phyloP scores from a whole-genome alignment of 2,888 invertebrate genomes.

The Celastrina argiolus region DNA sequence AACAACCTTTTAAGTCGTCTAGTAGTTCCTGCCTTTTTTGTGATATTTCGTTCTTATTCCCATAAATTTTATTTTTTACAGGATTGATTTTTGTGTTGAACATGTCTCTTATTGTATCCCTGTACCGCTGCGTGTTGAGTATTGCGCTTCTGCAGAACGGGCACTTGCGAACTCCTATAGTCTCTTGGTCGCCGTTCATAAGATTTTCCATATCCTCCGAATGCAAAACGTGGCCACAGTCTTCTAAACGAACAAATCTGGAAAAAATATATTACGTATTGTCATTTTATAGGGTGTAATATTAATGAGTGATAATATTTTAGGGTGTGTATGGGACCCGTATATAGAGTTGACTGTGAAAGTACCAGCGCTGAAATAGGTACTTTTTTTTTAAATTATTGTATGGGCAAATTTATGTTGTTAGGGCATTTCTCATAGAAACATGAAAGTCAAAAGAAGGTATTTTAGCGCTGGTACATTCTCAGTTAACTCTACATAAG shows the following conservation, averaged over 20 bases:
- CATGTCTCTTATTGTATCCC: constrained; percentile 65
- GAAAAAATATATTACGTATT: constrained; percentile 32
- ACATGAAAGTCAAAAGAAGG: too few species aligned
- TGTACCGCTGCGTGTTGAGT: constrained; percentile 75
- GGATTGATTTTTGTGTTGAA: constrained; percentile 58
- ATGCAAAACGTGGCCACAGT: constrained; percentile 73
- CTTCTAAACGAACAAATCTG: constrained; percentile 73
- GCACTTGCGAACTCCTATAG: constrained; percentile 62
- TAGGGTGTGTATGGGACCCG: too few species aligned
- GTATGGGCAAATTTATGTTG: too few species aligned
- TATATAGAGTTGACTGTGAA: too few species aligned
- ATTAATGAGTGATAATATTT: too few species aligned
- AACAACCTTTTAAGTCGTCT: background rate
- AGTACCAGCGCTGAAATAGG: too few species aligned
- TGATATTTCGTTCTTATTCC: background rate
- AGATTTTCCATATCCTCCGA: constrained; percentile 63
- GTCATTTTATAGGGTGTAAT: too few species aligned
- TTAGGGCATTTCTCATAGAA: too few species aligned
- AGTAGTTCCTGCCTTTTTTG: background rate
- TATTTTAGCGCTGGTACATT: too few species aligned
- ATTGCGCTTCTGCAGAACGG: constrained; percentile 80
- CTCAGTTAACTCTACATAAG: too few species aligned
- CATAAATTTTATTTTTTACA: constrained; percentile 60
- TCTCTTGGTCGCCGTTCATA: constrained; percentile 50
- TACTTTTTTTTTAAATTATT: too few species aligned